Base-by-base conservation (phyloP, 2,797 vertebrate genomes). In the Gambusia yucatana region DNA sequence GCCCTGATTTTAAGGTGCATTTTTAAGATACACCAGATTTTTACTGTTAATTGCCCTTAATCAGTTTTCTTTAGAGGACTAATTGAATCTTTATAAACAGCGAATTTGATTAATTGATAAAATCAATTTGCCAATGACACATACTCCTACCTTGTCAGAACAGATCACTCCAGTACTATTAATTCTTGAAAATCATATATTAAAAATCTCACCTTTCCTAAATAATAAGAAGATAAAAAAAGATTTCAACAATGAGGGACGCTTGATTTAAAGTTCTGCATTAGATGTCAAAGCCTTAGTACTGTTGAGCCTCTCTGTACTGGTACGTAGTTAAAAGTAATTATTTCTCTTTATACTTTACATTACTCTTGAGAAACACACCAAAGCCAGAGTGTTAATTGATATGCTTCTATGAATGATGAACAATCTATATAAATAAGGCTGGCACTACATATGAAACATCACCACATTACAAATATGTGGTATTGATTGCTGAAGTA, bases 401-500 rank as follows among this genome's bases (percentile, higher is more conserved):
- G 6, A 41, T 2, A 50, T 65, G 13, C 25, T 3, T 25, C 63
- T 61, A 67, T 11, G 52, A 61, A 75, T 47, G 16, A 30, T 74
- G 44, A 80, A 1, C 41, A 67, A 71, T 46, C 28, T 46, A 71
- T 72, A 79, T 11, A 61, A 41, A 59, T 20, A 57, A 43, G 25
- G 25, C 41, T 33, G 41, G 11, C 10, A 22, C 43, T 73, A 11
- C 44, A 17, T 25, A 30, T 16, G 76, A 39, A 43, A 78, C 28
- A 50, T 69, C 33, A 72, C 75, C 36, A 69, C 39, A 70, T 70
- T 25, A 14, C 57, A 73, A 81, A 78, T 20, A 77, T 30, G 43
- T 50, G n/a, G 43, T 3, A 70, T 71, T 84, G 55, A 63, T 81
- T 36, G 33, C 20, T 47, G 20, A 80, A 55, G 78, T 65, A 63